phyloP scores from a whole-genome alignment of 1,140 invertebrate genomes.

The Heliothis virescens region DNA sequence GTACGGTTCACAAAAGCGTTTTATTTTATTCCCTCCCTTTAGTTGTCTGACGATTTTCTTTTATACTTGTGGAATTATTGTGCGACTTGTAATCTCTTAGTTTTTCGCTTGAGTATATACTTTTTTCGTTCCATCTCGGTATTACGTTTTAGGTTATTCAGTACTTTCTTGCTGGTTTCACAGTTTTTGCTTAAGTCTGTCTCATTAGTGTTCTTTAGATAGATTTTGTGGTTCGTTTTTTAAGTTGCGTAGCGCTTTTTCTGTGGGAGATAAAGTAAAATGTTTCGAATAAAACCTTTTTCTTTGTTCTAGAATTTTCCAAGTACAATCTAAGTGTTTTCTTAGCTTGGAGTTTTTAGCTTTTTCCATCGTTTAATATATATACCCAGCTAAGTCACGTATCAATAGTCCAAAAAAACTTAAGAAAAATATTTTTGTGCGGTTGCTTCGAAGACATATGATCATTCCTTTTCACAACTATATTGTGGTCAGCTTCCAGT shows the following conservation, averaged over 20 bases:
- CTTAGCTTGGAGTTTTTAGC: not conserved
- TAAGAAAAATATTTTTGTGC: too few relatives aligned
- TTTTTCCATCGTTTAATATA: not conserved
- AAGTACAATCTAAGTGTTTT: not conserved
- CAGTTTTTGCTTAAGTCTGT: slow-evolving; percentile 20
- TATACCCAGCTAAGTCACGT: too few relatives aligned
- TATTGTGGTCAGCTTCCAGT: too few relatives aligned
- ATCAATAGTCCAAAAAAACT: too few relatives aligned
- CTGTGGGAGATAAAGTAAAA: not conserved
- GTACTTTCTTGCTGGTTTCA: slow-evolving; percentile 4
- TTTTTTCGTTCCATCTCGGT: slow-evolving; percentile 20
- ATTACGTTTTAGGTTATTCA: slow-evolving; percentile 1
- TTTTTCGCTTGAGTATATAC: slow-evolving; percentile 20
- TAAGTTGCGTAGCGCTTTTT: not conserved
- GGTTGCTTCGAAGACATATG: too few relatives aligned
- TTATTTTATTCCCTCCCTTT: slow-evolving; percentile 22
- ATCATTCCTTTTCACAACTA: too few relatives aligned
- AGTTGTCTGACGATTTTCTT: slow-evolving; percentile 24
- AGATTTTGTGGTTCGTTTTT: slow-evolving; percentile 25
- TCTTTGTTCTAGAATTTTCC: not conserved
- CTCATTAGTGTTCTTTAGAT: slow-evolving; percentile 24
- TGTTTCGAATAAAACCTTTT: not conserved
- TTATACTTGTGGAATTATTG: slow-evolving; percentile 18
- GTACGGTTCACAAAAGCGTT: slow-evolving; percentile 5
- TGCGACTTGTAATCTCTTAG: slow-evolving; percentile 23